These are phyloP conservation scores for Lycodopsis pacificus DNA, from an alignment of 2,797 vertebrate species.

Conservation along the genomic window DNA sequence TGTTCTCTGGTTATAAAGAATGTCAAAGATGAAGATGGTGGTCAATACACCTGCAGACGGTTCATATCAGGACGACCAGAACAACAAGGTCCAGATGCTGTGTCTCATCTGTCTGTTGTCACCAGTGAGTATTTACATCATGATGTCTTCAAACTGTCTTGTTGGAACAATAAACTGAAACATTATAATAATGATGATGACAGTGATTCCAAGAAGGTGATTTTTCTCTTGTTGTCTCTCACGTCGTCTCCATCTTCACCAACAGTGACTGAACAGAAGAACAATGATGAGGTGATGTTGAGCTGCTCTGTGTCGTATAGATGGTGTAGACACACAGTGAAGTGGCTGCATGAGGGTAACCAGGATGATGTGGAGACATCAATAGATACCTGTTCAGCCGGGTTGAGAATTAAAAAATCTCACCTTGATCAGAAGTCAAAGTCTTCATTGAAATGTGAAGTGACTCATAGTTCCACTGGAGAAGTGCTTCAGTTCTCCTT, in stretches of 20 bases:
- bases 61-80: fast-evolving
- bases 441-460: neutral
- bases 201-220: neutral
- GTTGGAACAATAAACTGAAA: neutral
- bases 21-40: neutral
- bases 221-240: neutral
- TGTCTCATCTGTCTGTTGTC: neutral
- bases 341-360: neutral
- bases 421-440: neutral
- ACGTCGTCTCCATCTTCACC: constrained; percentile 18
- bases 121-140: constrained; percentile 30
- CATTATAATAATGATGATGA: neutral
- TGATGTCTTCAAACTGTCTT: neutral
- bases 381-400: neutral
- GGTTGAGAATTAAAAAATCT: neutral
- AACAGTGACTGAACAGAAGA: neutral
- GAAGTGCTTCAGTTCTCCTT: neutral
- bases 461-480: neutral
- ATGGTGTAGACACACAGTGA: fast-evolving
- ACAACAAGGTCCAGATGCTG: fast-evolving
- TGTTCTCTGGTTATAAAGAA: constrained; percentile 44
- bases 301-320: fast-evolving
- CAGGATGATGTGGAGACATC: neutral
- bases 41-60: neutral
- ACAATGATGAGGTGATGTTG: fast-evolving